Base-by-base conservation (phyloP, 2,113 vertebrate species). In the Mesocricetus auratus region DNA sequence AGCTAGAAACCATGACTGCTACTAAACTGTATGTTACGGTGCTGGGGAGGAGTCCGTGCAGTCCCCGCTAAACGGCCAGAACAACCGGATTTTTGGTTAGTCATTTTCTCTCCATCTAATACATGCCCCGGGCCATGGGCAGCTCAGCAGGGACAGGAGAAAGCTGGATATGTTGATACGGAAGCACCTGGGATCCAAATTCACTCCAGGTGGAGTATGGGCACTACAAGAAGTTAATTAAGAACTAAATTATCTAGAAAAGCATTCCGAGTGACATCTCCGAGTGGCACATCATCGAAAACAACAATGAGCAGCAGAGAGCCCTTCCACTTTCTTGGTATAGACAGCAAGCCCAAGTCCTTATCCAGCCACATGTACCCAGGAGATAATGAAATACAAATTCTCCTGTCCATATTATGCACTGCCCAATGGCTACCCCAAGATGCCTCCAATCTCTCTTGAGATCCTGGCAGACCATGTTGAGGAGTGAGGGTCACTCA, bases 331-430 rank as follows among this genome's bases (percentile, higher is more conserved):
- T 58, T 47, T n/a, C 15, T 29, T 26, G 73, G 50, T 36, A 60
- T 29, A 29, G 50, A 19, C 15, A 1, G 16, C 47, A 39, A 26
- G 21, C 7, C 13, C 42, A 56, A 26, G 45, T 29, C 13, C 45
- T 22, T 0, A 19, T 3, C 9, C 36, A 11, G 36, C 71, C 36
- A 29, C 6, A 2, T 22, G 10, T 5, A 22, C 24, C 16, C 5
- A 15, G 13, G 29, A 36, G 39, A 10, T 11, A 50, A 45, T 21
- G 53, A 31, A 42, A 74, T 6, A 45, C 53, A 42, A 7, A 29
- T 31, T 26, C 53, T 5, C 39, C 53, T 56, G n/a, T 75, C 78
- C 19, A 0, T 60, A 42, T 22, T 31, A 13, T 5, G 16, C 45
- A 29, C 29, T 29, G 53, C 24, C 31, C 53, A 7, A 0, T 21